A percentile compares a stretch with the other conserved stretches of the same genome.
phyloP scores from a whole-genome alignment of 2,888 invertebrate genomes.

The Agriopis aurantiaria region DNA sequence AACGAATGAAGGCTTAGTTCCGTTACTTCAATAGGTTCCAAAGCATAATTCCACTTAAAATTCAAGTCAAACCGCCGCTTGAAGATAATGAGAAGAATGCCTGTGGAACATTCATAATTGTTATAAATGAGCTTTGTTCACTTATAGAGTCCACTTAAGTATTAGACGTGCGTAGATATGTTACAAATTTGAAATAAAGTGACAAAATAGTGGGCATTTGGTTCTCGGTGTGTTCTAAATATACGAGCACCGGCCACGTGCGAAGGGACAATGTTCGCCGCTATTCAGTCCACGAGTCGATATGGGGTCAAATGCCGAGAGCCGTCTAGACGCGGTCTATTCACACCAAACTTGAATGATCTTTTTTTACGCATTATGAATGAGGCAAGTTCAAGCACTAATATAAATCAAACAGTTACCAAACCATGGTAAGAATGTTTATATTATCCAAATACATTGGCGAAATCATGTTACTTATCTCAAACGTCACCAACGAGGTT shows the following conservation, averaged over 20 bases:
- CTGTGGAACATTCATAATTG: neutral
- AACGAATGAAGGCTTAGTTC: conserved; percentile 1
- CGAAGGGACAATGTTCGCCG: conserved; percentile 67
- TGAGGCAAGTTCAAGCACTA: neutral
- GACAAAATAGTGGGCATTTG: conserved; percentile 1
- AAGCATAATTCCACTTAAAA: neutral
- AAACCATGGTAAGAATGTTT: neutral
- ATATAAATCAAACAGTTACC: no score
- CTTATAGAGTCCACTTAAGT: neutral
- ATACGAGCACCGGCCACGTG: conserved; percentile 71
- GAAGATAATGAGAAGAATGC: conserved; percentile 7
- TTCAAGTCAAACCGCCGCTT: conserved; percentile 2
- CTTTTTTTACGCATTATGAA: conserved; percentile 21
- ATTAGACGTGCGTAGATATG: no score
- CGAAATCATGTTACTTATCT: conserved; percentile 16
- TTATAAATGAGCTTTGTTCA: conserved; percentile 3
- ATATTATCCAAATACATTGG: conserved; percentile 6
- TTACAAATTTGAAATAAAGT: neutral
- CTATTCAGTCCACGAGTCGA: conserved; percentile 50
- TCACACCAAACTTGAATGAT: conserved; percentile 27
- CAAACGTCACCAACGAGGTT: conserved; percentile 34
- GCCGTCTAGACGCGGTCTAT: conserved; percentile 57
- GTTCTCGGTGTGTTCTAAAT: conserved; percentile 62
- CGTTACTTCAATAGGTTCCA: conserved; percentile 9
- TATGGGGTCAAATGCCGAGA: conserved; percentile 72